Evolutionary conservation across 2,113 vertebrate species (phyloP), one percentile per base, ranked within the genome.

Genomic region (Scortum barcoo): DNA sequence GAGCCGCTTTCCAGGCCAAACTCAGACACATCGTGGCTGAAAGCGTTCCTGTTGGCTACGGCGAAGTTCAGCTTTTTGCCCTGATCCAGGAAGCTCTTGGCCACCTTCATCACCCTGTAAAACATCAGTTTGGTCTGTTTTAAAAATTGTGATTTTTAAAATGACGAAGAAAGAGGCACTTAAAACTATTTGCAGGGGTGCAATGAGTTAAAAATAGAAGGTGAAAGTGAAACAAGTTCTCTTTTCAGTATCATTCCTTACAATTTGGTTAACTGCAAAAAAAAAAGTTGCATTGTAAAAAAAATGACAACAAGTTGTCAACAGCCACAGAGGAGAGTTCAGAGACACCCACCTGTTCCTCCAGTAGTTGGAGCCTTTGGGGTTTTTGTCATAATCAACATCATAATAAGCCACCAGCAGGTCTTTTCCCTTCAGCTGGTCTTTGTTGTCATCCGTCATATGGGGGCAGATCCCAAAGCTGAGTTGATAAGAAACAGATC

Each of bases 351-450:
- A 99, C 98, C 98, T 97, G 93, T 99, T 99, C 85, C 98, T 97
- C 98, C 98, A 99, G 92, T 99, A 99, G 94, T 99, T 99, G 46
- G 98, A 98, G 24, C 98, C 98, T 84, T 99, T 99, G 0, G 97
- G 96, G 16, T 99, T 99, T 91, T 98, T 98, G 58, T 97, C 97
- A 6, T 99, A 99, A 84, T 99, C 98, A 9, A 99, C 96, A 13
- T 99, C 98, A 1, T 97, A 99, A 88, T 99, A 99, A 0, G 98
- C 97, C 72, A 97, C 96, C 88, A 99, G 69, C 90, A 99, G 89
- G 82, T 99, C 98, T 89, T 97, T 99, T 24, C 97, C 97, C 79
- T 95, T 97, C 81, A 99, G 93, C 92, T 97, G 91, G 79, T 99
- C 98, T 85, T 98, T 99, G 95, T 99, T 99, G 88, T 99, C 97